Conservation (phyloP, 53 echinoderm and acorn worm species). For the Luidia sarsii region DNA sequence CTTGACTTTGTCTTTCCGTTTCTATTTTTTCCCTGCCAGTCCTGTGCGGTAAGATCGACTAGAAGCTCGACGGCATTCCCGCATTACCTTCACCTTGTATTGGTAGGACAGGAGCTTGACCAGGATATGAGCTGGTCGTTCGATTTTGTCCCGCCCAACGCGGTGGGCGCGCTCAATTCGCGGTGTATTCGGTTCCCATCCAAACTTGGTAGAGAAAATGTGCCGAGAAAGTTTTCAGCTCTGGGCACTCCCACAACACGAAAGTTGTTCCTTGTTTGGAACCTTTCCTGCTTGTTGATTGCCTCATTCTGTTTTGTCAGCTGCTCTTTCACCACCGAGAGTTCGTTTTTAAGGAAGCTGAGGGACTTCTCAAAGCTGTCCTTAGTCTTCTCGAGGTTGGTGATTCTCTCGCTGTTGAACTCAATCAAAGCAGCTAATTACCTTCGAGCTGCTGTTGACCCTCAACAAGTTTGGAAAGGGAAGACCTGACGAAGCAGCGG, state of each 20-base stretch:
- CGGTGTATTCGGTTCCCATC: not conserved
- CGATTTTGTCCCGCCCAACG: conserved; percentile 21
- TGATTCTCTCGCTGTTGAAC: conserved; percentile 10
- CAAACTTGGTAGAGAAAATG: conserved; percentile 8
- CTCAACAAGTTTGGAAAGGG: conserved; percentile 7
- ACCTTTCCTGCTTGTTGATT: conserved; percentile 24
- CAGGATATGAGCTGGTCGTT: conserved; percentile 4
- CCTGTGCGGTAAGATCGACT: conserved; percentile 2
- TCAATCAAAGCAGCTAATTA: conserved; percentile 26
- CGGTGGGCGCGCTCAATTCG: conserved; percentile 36
- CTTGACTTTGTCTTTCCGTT: conserved; percentile 10
- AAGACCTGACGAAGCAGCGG: conserved; percentile 18
- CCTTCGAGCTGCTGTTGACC: conserved; percentile 25
- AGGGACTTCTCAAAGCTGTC: not conserved
- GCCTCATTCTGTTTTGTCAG: not conserved
- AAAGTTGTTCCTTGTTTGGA: conserved; percentile 1
- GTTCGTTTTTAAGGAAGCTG: not conserved
- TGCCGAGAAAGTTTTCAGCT: not conserved
- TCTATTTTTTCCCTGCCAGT: conserved; percentile 6
- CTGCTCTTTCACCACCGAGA: not conserved
- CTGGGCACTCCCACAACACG: conserved; percentile 8
- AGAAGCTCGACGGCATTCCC: not conserved
- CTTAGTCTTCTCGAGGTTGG: conserved; percentile 4
- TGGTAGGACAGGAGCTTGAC: conserved; percentile 42
- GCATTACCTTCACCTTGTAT: conserved; percentile 14